These are phyloP conservation scores for Hedya salicella DNA, from an alignment of 2,888 invertebrate genomes.

Conservation along the genomic window DNA sequence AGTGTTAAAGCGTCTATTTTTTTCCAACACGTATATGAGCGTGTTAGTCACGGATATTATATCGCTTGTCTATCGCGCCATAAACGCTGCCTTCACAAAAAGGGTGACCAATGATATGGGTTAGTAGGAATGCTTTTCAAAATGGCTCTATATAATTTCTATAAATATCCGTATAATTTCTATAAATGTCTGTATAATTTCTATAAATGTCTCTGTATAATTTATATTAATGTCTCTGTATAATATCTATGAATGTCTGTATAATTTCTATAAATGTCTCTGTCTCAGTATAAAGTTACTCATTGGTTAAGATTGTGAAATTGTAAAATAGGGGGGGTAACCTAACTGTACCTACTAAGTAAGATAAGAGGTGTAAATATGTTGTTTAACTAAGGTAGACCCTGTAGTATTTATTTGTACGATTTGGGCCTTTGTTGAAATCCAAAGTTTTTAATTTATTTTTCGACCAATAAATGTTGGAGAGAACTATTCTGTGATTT, in stretches of 20 bases:
- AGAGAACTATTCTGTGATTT: slow-evolving; percentile 74
- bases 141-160: too few species aligned
- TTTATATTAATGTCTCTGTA: too few species aligned
- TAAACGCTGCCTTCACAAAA: too few species aligned
- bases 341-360: slow-evolving; percentile 72
- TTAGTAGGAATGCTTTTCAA: too few species aligned
- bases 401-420: slow-evolving; percentile 84
- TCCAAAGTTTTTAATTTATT: slow-evolving; percentile 85
- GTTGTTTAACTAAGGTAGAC: slow-evolving; percentile 79
- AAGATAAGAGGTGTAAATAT: slow-evolving; percentile 74
- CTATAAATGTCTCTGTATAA: too few species aligned
- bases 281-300: slow-evolving; percentile 63
- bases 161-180: too few species aligned
- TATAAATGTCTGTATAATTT: not conserved
- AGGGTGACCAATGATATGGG: too few species aligned
- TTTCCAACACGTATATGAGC: too few species aligned
- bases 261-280: slow-evolving; percentile 49
- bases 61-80: too few species aligned
- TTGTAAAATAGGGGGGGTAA: slow-evolving; percentile 63
- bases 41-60: too few species aligned
- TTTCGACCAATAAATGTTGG: slow-evolving; percentile 86
- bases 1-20: too few species aligned
- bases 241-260: too few species aligned
- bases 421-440: slow-evolving; percentile 84
- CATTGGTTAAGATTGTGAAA: slow-evolving; percentile 55